Percentiles rank a stretch among this genome's conserved stretches.
These are phyloP conservation scores for Mastomys natalensis DNA, from an alignment of 2,113 vertebrate genomes.

Conservation along the genomic window DNA sequence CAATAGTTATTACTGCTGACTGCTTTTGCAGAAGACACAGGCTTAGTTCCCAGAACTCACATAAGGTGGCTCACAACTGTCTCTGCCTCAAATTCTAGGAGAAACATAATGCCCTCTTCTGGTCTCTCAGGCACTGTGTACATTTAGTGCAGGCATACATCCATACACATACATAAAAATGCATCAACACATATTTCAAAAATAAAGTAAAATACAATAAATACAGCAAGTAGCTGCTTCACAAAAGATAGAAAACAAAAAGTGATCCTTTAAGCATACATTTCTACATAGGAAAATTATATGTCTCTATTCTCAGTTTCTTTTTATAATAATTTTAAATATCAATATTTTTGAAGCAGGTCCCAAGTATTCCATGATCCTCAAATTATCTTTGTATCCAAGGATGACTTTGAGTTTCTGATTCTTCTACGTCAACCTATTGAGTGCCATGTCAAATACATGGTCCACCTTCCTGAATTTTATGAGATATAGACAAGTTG, in stretches of 20 bases:
- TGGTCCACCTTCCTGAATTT: not conserved
- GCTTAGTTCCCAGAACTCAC: not conserved
- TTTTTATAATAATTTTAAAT: conserved; percentile 14
- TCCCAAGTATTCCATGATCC: not conserved
- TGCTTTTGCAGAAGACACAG: not conserved
- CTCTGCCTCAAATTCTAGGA: not conserved
- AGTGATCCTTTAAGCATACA: not conserved
- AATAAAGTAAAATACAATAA: not conserved
- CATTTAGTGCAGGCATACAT: not conserved
- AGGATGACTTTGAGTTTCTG: not conserved
- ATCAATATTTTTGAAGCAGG: not conserved
- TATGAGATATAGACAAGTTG: not conserved
- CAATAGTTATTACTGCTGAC: not conserved
- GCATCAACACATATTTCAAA: not conserved
- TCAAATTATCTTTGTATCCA: not conserved
- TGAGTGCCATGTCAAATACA: not conserved
- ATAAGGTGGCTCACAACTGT: not conserved
- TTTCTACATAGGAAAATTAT: not conserved
- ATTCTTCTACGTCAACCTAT: not conserved
- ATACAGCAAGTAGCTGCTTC: not conserved
- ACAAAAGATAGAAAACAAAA: conserved; percentile 28
- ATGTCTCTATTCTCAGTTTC: not conserved
- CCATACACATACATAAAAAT: not conserved
- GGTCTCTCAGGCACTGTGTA: not conserved
- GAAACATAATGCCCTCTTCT: not conserved